A percentile compares a stretch with the other conserved stretches of the same genome.
phyloP scores from a whole-genome alignment of 2,888 invertebrate species.

The Sminthurinus aureus region DNA sequence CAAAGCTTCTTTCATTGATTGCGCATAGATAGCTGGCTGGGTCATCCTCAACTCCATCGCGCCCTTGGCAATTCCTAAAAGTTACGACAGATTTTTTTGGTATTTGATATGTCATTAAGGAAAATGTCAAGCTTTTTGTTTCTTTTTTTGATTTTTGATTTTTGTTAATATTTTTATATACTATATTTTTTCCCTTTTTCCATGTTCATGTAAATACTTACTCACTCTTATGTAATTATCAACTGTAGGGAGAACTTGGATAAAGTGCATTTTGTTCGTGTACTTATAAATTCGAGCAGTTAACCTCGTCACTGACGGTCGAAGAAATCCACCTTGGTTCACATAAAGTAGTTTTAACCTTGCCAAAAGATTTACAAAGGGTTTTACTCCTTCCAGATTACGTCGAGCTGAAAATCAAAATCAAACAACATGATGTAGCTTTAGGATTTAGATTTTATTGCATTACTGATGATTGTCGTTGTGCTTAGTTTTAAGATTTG shows the following conservation, averaged over 20 bases:
- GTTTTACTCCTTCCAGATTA: constrained; percentile 27
- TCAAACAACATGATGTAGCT: not conserved
- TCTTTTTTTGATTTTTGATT: too few species aligned
- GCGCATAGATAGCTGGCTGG: constrained; percentile 27
- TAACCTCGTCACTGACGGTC: constrained; percentile 31
- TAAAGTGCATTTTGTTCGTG: constrained; percentile 43
- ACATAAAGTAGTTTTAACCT: constrained; percentile 30
- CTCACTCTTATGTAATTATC: constrained; percentile 44
- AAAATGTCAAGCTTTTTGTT: too few species aligned
- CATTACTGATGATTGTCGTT: not conserved
- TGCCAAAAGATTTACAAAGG: constrained; percentile 36
- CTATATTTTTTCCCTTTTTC: constrained; percentile 1
- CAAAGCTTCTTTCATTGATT: constrained; percentile 37
- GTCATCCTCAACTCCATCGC: not conserved
- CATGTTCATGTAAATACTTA: not conserved
- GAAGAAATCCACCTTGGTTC: not conserved
- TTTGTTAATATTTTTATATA: too few species aligned
- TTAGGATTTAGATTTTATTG: not conserved
- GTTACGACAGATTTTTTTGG: too few species aligned
- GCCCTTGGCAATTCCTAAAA: too few species aligned
- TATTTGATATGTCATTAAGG: too few species aligned
- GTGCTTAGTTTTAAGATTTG: too few species aligned
- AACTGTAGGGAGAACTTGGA: constrained; percentile 41
- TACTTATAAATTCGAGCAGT: constrained; percentile 41
- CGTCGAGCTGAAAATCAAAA: constrained; percentile 33